Evolutionary conservation across 2,888 invertebrate genomes (phyloP), one percentile per base, ranked within the genome.

Genomic region (Meteorus colon): DNA sequence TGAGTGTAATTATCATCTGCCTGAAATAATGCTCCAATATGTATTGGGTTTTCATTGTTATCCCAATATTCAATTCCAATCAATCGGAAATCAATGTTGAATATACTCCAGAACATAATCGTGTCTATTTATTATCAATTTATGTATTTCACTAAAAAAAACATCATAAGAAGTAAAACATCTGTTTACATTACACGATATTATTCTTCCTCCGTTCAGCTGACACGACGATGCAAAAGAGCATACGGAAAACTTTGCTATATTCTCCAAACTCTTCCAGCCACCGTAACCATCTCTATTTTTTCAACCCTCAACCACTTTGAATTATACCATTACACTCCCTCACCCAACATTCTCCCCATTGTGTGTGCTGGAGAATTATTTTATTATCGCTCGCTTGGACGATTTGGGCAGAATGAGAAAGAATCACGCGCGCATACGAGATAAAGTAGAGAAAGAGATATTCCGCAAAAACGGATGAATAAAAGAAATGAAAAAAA

Each of bases 331-430:
- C n/a, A 48, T 48, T 48, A 48, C n/a, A 48, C 48, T 48, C 16
- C n/a, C 86, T 86, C 86, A 84, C 86, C 85, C 86, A 81, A 83
- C 85, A 86, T 87, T 87, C 88, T 87, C 88, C 85, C 87, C 88
- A 41, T 41, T 41, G 41, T 88, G 87, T 87, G 85, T n/a, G 60
- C 82, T 84, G 85, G 83, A 86, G 87, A 88, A 88, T 88, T 88
- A 88, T 88, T 88, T 88, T 88, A 89, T 88, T 87, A 87, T 86
- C 86, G 86, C 82, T 85, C 85, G 85, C 80, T 81, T 83, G 83
- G 76, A 77, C 81, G 81, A 81, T 79, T 79, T 77, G 70, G 74
- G 65, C 73, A 62, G 59, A 76, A 75, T 69, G 63, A 41, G 63
- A 75, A 67, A 45, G 70, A 66, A 65, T 76, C 63, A 65, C 63